Evolutionary conservation across 53 echinoderm and acorn worm species (phyloP), one percentile per base, ranked within the genome.

Genomic region (Actinopyga echinites): DNA sequence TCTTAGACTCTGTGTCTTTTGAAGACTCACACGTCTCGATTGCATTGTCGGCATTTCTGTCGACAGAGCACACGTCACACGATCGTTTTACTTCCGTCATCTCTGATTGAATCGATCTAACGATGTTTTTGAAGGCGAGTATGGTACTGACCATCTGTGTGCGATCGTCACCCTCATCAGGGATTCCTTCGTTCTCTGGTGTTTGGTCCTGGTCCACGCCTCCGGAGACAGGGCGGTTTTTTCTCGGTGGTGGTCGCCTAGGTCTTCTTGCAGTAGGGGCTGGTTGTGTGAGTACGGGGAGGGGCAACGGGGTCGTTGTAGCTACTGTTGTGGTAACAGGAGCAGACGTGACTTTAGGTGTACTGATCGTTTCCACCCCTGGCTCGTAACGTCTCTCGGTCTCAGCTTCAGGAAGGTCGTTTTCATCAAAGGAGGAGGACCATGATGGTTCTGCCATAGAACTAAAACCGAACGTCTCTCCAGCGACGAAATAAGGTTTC

Each of bases 391-490:
- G n/a, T 7, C 65, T 32, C 19, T 59, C 60, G 11, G 19, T 30
- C 8, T 71, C 40, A 23, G 30, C 29, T 24, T 55, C 33, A 22
- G 49, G 20, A 12, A 17, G 19, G 1, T 77, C 77, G 53, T 77
- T 32, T 11, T 53, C 31, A 9, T 12, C 52, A 55, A 77, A 17
- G 30, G 77, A 77, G 28, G 77, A 77, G 12, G 56, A 77, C 77
- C 77, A 77, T 20, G 77, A 77, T 11, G 77, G 77, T 29, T 77
- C 54, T 30, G 54, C 32, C 53, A 77, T 56, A 10, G 77, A 77
- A 31, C 77, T 77, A 28, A 77, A 77, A 6, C 77, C 77, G 56
- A 77, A 77, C 13, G 77, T 77, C 15, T 77, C 77, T 3, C 77
- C 77, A 54, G 54, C 77, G 1, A 54, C 77, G 32, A 55, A 77